Conservation (phyloP, 2,888 invertebrate species). For the Stenurella melanura region DNA sequence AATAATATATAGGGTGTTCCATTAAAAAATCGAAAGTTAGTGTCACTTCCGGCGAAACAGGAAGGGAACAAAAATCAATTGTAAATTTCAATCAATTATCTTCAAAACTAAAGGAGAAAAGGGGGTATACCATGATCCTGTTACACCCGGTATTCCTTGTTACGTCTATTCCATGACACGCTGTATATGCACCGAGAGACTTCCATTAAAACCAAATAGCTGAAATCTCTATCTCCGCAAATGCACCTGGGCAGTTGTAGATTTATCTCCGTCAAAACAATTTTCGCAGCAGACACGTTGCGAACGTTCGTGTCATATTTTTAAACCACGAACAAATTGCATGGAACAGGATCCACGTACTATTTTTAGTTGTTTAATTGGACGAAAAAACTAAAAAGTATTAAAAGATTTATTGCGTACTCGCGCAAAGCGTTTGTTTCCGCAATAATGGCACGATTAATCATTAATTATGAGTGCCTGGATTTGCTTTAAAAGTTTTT, state of each 20-base stretch:
- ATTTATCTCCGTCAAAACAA: constrained; percentile 42
- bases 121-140: no score
- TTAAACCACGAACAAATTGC: constrained; percentile 40
- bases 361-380: constrained; percentile 30
- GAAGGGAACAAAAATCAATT: no score
- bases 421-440: constrained; percentile 6
- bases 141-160: no score
- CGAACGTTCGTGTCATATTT: constrained; percentile 47
- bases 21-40: no score
- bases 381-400: constrained; percentile 8
- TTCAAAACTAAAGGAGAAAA: no score
- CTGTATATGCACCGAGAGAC: constrained; percentile 7
- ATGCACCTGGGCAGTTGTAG: constrained; percentile 18
- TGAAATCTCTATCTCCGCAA: not conserved
- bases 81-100: no score
- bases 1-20: no score
- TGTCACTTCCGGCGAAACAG: no score
- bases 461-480: constrained; percentile 1
- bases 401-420: constrained; percentile 8
- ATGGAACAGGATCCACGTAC: constrained; percentile 20
- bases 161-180: no score
- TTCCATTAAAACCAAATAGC: constrained; percentile 18
- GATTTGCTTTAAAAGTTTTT: constrained; percentile 5
- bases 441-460: not conserved
- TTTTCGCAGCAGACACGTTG: constrained; percentile 39